phyloP scores from a whole-genome alignment of 53 echinoderm and acorn worm species.

The Holothuria scabra region DNA sequence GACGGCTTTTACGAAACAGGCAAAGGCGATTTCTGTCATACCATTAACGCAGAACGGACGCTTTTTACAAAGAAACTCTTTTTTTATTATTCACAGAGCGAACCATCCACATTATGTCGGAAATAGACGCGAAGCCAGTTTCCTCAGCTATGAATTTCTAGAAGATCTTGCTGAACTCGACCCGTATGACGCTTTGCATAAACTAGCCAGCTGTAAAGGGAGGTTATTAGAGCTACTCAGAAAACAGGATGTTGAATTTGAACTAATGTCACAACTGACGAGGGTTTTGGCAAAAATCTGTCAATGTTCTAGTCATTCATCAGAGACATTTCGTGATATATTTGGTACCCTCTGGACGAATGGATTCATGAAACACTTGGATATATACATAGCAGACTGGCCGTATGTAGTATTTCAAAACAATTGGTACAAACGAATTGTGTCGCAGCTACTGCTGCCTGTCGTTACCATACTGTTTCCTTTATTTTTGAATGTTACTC shows the following conservation, averaged over 20 bases:
- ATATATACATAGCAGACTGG: conserved; percentile 60
- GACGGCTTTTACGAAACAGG: no score
- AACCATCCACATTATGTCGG: no score
- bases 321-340: conserved; percentile 60
- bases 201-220: conserved; percentile 62
- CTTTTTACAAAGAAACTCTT: no score
- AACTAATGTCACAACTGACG: conserved; percentile 68
- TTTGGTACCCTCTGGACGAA: conserved; percentile 52
- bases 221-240: conserved; percentile 69
- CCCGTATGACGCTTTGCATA: conserved; percentile 56
- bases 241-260: conserved; percentile 66
- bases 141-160: conserved; percentile 65
- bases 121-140: neutral
- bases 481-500: conserved; percentile 55
- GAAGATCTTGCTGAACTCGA: conserved; percentile 66
- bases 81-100: no score
- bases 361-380: conserved; percentile 64
- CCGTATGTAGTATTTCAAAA: conserved; percentile 46
- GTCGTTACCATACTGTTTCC: conserved; percentile 64
- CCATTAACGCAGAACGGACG: no score
- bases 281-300: conserved; percentile 64
- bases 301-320: conserved; percentile 45
- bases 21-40: no score
- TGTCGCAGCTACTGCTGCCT: conserved; percentile 53
- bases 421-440: neutral